Evolutionary conservation across 1,140 invertebrate species (phyloP).

Genomic region (Drosophila sproati): DNA sequence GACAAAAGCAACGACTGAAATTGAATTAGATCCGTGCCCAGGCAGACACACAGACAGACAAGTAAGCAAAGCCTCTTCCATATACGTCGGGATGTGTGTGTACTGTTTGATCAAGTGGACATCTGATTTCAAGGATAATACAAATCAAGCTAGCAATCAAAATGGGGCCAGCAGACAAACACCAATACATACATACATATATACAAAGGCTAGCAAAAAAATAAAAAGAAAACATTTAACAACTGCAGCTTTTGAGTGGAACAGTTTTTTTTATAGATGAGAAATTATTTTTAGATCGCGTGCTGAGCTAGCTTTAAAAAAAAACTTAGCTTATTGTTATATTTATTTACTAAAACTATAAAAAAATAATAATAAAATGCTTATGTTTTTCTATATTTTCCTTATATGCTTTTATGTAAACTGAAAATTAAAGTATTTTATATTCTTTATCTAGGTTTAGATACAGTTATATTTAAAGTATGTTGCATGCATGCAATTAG

Average conservation of each 20-base stretch:
- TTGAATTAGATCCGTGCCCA: slow-evolving; percentile 61
- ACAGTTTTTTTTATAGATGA: neutral
- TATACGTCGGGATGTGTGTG: slow-evolving; percentile 23
- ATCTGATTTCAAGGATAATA: slow-evolving; percentile 70
- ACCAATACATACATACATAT: slow-evolving; percentile 16
- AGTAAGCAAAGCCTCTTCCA: slow-evolving; percentile 51
- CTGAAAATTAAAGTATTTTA: too few relatives aligned
- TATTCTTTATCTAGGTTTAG: too few relatives aligned
- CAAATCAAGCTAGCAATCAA: slow-evolving; percentile 69
- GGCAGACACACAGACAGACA: slow-evolving; percentile 49
- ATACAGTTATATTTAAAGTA: too few relatives aligned
- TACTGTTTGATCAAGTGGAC: slow-evolving; percentile 52
- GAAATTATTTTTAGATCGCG: neutral
- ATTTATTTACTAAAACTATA: too few relatives aligned
- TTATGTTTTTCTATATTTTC: too few relatives aligned
- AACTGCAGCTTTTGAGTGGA: neutral
- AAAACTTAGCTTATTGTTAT: neutral
- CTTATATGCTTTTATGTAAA: too few relatives aligned
- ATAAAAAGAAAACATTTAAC: neutral
- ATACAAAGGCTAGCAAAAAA: slow-evolving; percentile 1
- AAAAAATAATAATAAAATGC: too few relatives aligned
- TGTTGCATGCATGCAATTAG: too few relatives aligned
- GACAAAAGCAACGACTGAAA: slow-evolving; percentile 15
- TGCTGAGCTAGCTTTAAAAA: neutral
- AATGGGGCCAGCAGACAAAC: slow-evolving; percentile 42